Conservation (phyloP, 2,113 vertebrate genomes). For the Neolamprologus brichardi region DNA sequence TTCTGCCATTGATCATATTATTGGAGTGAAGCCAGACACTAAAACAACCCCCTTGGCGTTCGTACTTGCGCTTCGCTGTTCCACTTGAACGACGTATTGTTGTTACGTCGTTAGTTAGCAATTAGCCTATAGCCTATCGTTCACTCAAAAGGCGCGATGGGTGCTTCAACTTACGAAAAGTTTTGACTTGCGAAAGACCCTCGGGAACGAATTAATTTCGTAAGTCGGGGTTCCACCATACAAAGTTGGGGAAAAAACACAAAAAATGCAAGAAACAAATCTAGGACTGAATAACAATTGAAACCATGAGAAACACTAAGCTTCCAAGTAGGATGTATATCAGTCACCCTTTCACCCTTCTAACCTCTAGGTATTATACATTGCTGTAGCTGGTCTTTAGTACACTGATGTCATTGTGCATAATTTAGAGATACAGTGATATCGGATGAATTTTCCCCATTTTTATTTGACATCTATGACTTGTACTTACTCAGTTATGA, state of each 20-base stretch:
- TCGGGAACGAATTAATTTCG: neutral
- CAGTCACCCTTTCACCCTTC: neutral
- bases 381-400: neutral
- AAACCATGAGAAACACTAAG: neutral
- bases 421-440: neutral
- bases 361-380: neutral
- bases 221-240: neutral
- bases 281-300: neutral
- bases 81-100: neutral
- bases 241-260: neutral
- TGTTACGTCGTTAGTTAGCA: neutral
- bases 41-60: neutral
- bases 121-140: neutral
- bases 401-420: neutral
- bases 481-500: neutral
- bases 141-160: neutral
- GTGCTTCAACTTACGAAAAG: neutral
- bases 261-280: neutral
- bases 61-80: neutral
- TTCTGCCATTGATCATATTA: neutral
- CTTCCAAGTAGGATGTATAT: neutral
- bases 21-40: neutral
- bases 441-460: neutral
- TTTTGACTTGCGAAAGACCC: neutral
- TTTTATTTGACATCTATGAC: neutral